Conservation (phyloP, 2,113 vertebrate genomes). For the Mesembrinibis cayennensis region DNA sequence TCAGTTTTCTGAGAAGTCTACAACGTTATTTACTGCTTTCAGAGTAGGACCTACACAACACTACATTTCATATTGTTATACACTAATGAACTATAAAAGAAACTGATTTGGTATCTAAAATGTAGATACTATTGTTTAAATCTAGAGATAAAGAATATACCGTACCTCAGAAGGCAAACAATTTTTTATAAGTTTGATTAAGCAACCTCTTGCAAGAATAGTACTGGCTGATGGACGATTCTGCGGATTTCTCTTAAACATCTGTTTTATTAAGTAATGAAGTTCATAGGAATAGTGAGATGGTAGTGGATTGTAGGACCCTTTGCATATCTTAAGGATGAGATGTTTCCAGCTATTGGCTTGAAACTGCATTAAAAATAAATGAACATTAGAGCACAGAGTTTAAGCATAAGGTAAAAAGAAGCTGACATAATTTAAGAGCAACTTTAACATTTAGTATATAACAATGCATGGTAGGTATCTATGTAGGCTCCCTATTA, state of each 20-base stretch:
- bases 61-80: neutral
- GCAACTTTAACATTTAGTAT: neutral
- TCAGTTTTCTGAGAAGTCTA: neutral
- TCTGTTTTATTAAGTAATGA: conserved; percentile 86
- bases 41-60: neutral
- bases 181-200: conserved; percentile 72
- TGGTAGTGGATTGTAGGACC: conserved; percentile 84
- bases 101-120: neutral
- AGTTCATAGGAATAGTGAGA: conserved; percentile 85
- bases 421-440: neutral
- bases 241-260: conserved; percentile 89
- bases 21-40: neutral
- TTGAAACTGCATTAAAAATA: conserved; percentile 84
- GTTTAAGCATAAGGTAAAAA: neutral
- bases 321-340: conserved; percentile 91
- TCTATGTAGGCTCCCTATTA: neutral
- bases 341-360: conserved; percentile 92
- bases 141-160: neutral
- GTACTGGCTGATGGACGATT: conserved; percentile 87
- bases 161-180: conserved; percentile 78
- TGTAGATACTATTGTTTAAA: neutral
- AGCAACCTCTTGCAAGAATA: conserved; percentile 81
- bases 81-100: neutral
- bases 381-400: neutral
- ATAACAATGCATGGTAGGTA: neutral